Evolutionary conservation across 1,140 invertebrate genomes (phyloP).

Genomic region (Conopomorpha cramerella): DNA sequence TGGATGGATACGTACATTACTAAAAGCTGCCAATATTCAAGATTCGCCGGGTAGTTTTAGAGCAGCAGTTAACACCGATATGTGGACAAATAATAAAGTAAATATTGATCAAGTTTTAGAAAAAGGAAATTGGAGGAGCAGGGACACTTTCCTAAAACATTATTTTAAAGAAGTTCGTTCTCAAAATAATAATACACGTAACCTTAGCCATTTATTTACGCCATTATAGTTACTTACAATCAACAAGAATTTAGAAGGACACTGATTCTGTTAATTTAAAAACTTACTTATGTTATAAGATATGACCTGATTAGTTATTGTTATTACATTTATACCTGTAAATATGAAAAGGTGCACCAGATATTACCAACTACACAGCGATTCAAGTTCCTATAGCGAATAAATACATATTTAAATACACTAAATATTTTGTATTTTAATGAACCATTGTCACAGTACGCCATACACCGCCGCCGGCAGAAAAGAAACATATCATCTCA

Average conservation of each 20-base stretch:
- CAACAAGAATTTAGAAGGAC: background rate
- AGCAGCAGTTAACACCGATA: conserved; percentile 10
- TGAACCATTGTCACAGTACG: background rate
- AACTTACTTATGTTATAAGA: background rate
- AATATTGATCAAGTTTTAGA: conserved; percentile 6
- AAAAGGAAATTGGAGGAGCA: conserved; percentile 8
- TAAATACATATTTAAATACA: background rate
- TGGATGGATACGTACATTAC: conserved; percentile 14
- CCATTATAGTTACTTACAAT: conserved; percentile 1
- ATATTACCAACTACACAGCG: background rate
- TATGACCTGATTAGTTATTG: background rate
- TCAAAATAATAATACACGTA: background rate
- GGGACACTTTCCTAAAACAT: conserved; percentile 9
- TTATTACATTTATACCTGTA: background rate
- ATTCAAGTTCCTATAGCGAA: background rate
- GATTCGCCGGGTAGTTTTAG: conserved; percentile 10
- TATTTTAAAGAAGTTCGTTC: conserved; percentile 9
- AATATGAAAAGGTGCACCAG: background rate
- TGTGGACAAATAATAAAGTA: conserved; percentile 4
- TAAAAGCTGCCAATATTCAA: conserved; percentile 7
- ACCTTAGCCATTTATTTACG: background rate
- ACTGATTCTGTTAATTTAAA: background rate
- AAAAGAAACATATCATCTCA: background rate
- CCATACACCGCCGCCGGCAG: background rate
- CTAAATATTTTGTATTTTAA: background rate